Conservation (phyloP, 2,888 invertebrate species). For the Sinhomidia bicolor region DNA sequence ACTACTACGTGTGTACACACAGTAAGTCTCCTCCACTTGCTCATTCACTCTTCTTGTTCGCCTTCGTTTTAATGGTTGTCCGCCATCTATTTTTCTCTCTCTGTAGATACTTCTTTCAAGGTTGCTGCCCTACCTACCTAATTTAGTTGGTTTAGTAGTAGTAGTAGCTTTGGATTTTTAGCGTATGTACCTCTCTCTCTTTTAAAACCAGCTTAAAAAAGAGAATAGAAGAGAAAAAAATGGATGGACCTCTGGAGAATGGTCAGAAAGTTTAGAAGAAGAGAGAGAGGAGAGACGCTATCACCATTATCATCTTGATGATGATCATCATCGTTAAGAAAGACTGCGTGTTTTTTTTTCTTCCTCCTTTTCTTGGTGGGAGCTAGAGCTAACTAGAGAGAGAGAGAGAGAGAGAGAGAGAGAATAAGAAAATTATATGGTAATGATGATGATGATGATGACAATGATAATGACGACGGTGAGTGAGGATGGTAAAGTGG, state of each 20-base stretch:
- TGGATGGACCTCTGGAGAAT: neutral
- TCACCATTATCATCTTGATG: constrained; percentile 17
- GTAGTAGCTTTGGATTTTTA: too few species aligned
- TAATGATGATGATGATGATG: neutral
- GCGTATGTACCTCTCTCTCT: too few species aligned
- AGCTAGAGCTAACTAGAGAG: too few species aligned
- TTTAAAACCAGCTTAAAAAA: too few species aligned
- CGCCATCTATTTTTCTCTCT: neutral
- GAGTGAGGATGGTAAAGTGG: constrained; percentile 17
- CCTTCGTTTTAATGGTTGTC: neutral
- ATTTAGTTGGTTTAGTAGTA: constrained; percentile 21
- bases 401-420: neutral
- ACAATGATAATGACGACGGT: too few species aligned
- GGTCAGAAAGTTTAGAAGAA: neutral
- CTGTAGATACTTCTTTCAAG: constrained; percentile 12
- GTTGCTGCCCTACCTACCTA: constrained; percentile 50
- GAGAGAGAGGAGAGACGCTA: constrained; percentile 6
- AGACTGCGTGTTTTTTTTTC: too few species aligned
- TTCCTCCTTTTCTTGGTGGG: too few species aligned
- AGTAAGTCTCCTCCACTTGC: neutral
- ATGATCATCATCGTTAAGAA: constrained; percentile 21
- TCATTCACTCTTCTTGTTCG: neutral
- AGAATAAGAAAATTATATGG: constrained; percentile 23
- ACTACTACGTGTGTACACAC: neutral
- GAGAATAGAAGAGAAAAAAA: neutral